Evolutionary conservation across 2,888 invertebrate genomes (phyloP), one percentile per base, ranked within the genome.

Genomic region (Leptopilina drosophilae): DNA sequence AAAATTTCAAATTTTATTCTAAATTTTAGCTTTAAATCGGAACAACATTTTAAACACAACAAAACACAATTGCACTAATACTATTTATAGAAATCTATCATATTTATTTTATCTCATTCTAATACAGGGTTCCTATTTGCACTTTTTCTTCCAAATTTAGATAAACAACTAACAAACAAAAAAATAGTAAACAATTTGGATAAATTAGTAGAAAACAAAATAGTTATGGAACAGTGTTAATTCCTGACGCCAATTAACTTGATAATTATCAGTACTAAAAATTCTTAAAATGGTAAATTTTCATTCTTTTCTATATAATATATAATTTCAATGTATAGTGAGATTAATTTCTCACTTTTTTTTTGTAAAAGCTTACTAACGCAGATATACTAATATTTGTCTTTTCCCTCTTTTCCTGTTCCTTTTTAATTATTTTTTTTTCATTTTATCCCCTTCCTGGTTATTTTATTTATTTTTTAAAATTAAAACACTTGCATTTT

Each of bases 171-270:
- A 67, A 67, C 46, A 49, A 49, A 46, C 0, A 14, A 15, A 20
- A 20, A n/a, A 20, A 26, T 7, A 73, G 33, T 33, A 15, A 75
- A 46, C 46, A 73, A 62, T 77, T 77, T 77, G 64, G 66, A 80
- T 76, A 77, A 77, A 80, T 49, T 49, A 49, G 49, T 49, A 49
- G 78, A 73, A 78, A 64, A 66, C 79, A 80, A 81, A 77, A 77
- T 81, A 86, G 86, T 88, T 88, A 85, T 88, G 88, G 88, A 88
- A 89, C 87, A 85, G 79, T 87, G 89, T 87, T 89, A 87, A 89
- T 89, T 88, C 88, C 89, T 88, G 89, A 84, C 87, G 89, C 88
- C 89, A 85, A 67, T 9, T 56, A 56, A 73, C 46, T 66, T 14
- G 26, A 73, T 73, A 56, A 5, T 73, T 73, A 56, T 56, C 53